Evolutionary conservation across 2,113 vertebrate genomes (phyloP).

Genomic region (Ictalurus furcatus): DNA sequence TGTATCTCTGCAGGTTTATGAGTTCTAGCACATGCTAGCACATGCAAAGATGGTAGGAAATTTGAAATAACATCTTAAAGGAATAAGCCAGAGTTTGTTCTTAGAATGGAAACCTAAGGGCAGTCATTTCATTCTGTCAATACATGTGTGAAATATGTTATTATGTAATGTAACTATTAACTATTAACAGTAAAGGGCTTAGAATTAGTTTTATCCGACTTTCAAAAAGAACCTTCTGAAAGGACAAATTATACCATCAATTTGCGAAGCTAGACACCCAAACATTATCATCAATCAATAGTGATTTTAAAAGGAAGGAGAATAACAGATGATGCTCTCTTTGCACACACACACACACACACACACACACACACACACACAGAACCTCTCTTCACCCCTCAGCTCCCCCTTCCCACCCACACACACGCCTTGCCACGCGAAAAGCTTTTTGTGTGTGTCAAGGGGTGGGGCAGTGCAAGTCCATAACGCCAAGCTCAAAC

Average conservation of each 20-base stretch:
- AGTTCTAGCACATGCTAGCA: background rate
- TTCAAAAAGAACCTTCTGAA: background rate
- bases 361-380: background rate
- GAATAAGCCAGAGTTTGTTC: background rate
- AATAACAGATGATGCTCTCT: constrained; percentile 47
- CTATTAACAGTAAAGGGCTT: background rate
- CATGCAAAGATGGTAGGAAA: background rate
- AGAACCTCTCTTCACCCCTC: constrained; percentile 28
- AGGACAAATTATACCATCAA: constrained; percentile 13
- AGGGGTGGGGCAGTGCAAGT: constrained; percentile 45
- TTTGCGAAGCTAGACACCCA: constrained; percentile 42
- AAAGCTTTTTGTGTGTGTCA: constrained; percentile 38
- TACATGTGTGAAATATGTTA: background rate
- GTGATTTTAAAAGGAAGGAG: constrained; percentile 44
- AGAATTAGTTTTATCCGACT: background rate
- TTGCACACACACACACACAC: constrained; percentile 13
- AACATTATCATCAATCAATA: constrained; percentile 55
- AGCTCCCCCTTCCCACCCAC: constrained; percentile 31
- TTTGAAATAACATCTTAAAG: background rate
- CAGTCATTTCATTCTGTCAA: too few relatives aligned
- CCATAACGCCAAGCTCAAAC: constrained; percentile 57
- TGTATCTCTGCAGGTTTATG: too few relatives aligned
- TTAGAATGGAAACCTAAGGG: background rate
- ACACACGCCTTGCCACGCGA: constrained; percentile 51
- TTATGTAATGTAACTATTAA: background rate